Evolutionary conservation across 2,113 vertebrate species (phyloP), one percentile per base, ranked within the genome.

Genomic region (Misgurnus mizolepis): DNA sequence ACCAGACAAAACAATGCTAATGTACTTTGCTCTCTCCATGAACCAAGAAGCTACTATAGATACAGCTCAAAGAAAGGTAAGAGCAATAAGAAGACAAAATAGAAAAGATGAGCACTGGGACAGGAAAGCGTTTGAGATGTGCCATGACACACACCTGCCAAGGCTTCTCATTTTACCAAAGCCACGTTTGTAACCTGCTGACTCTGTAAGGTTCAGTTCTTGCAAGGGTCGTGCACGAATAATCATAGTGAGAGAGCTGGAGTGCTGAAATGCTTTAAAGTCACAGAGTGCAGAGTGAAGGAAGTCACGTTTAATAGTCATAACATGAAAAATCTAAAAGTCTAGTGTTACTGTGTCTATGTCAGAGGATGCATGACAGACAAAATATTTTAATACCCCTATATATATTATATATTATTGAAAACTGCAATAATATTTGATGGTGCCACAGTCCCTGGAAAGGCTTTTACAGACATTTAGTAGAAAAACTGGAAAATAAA

Each of bases 41-140:
- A 93, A 90, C 91, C 90, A 74, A 69, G 85, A 90, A 88, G 80
- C 67, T 10, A 7, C 86, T 85, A 55, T 83, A 80, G 84, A 84
- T 7, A 72, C 77, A 80, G 53, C n/a, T 83, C 78, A 66, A 80
- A 83, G 78, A 77, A 80, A 86, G 84, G 47, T 70, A 79, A 87
- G 68, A 88, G 80, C 47, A 53, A 40, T 47, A 2, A 22, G 81
- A 79, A 85, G 15, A 45, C n/a, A 6, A 40, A 40, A 66, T 72
- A 78, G 74, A 74, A 27, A 47, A 80, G 64, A 74, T 71, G 80
- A 81, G 76, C 61, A 67, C 62, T 80, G 39, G 43, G 56, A 65
- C 47, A 43, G 3, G 53, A 9, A 55, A 84, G 60, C 70, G 68
- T 71, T 43, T 72, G 34, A 65, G 64, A 67, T 67, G 75, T 80